These are phyloP conservation scores for Apteryx owenii DNA, from an alignment of 2,113 vertebrate species.

Conservation along the genomic window DNA sequence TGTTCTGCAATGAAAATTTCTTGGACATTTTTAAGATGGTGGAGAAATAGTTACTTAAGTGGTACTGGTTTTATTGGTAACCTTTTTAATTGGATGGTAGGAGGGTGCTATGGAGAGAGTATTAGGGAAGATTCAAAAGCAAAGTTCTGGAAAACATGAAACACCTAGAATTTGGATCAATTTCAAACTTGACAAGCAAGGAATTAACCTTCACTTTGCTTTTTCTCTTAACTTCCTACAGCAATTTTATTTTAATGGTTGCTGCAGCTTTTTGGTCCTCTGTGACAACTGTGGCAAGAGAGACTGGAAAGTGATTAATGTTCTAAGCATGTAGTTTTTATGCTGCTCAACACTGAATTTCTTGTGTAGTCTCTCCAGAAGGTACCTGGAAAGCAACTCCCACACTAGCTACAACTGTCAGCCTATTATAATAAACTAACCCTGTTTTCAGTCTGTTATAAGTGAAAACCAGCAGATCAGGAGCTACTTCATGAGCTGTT, in stretches of 20 bases:
- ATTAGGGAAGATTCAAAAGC: not conserved
- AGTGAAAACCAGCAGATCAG: slow-evolving; percentile 16
- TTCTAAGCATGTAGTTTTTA: not conserved
- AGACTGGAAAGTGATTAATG: not conserved
- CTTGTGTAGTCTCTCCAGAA: not conserved
- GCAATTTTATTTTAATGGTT: not conserved
- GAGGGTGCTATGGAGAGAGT: not conserved
- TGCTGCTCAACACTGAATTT: not conserved
- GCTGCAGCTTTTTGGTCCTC: not conserved
- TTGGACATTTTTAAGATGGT: not conserved
- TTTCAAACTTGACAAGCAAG: not conserved
- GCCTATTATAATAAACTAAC: not conserved
- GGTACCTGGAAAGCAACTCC: not conserved
- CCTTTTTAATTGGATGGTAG: not conserved
- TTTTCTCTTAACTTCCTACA: not conserved
- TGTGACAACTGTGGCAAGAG: not conserved
- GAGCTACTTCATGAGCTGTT: slow-evolving; percentile 1
- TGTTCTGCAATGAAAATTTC: not conserved
- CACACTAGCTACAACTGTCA: not conserved
- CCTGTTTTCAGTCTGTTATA: not conserved
- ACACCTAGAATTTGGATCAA: not conserved
- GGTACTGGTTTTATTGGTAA: not conserved
- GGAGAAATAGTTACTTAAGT: not conserved
- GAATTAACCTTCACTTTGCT: not conserved
- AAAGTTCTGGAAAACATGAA: not conserved